Percentiles rank a stretch among this genome's conserved stretches.
These are phyloP conservation scores for Australoheros facetus DNA, from an alignment of 2,797 vertebrate genomes.

Conservation along the genomic window DNA sequence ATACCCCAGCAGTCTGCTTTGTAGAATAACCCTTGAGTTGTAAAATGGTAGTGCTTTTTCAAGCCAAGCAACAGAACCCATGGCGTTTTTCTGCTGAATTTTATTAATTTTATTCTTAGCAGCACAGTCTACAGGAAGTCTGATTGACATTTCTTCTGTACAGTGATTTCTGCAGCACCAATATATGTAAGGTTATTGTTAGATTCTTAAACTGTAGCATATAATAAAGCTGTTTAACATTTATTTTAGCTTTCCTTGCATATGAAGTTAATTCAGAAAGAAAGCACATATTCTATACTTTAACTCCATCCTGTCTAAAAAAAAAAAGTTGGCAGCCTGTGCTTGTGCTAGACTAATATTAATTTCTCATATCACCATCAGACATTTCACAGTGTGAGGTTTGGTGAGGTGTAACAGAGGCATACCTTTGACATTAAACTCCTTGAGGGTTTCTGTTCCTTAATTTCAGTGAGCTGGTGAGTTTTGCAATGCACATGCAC, in stretches of 20 bases:
- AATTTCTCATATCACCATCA: neutral
- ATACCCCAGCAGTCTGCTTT: slow-evolving; percentile 19
- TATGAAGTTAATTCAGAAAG: neutral
- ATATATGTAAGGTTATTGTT: neutral
- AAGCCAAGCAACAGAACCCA: slow-evolving; percentile 9
- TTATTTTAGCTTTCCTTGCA: neutral
- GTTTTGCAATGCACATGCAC: neutral
- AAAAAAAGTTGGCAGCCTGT: neutral
- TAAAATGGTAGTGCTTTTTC: slow-evolving; percentile 11
- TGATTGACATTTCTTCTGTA: neutral
- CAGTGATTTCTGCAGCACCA: neutral
- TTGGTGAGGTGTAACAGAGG: neutral
- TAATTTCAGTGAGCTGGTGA: neutral
- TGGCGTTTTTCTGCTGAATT: slow-evolving; percentile 4
- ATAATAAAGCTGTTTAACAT: neutral
- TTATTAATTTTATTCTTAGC: neutral
- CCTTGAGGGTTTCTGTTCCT: neutral
- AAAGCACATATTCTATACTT: neutral
- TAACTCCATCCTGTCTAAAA: neutral
- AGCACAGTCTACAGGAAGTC: neutral
- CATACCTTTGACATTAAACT: neutral
- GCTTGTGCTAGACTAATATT: neutral
- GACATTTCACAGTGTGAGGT: neutral
- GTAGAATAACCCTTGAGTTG: slow-evolving; percentile 18
- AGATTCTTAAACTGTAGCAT: neutral